These are phyloP conservation scores for Sinopyrophorus schimmeli DNA, from an alignment of 2,888 invertebrate genomes.

Conservation along the genomic window DNA sequence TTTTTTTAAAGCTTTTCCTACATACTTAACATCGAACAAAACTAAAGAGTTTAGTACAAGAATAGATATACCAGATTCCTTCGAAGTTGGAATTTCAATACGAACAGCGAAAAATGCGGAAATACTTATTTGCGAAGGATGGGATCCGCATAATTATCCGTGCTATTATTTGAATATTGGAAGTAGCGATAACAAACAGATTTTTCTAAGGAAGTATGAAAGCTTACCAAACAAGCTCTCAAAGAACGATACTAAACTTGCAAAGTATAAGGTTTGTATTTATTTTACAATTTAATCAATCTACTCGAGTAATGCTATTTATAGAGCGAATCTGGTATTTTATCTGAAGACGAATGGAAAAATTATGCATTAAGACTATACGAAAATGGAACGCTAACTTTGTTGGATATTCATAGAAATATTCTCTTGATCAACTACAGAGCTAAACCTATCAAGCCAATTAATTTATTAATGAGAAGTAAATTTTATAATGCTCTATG, in stretches of 20 bases:
- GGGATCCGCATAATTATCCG: slow-evolving; percentile 46
- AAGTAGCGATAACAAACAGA: slow-evolving; percentile 34
- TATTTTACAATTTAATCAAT: neutral
- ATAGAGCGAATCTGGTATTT: slow-evolving; percentile 42
- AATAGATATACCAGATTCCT: slow-evolving; percentile 41
- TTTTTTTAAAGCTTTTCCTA: slow-evolving; percentile 42
- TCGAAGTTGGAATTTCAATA: slow-evolving; percentile 45
- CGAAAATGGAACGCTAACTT: slow-evolving; percentile 37
- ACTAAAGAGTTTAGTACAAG: slow-evolving; percentile 42
- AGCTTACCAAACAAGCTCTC: slow-evolving; percentile 37
- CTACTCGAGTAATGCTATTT: slow-evolving; percentile 19
- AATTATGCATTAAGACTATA: slow-evolving; percentile 43
- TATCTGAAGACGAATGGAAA: slow-evolving; percentile 48
- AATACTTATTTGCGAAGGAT: slow-evolving; percentile 47
- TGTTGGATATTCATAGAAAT: slow-evolving; percentile 44
- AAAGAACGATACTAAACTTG: slow-evolving; percentile 26
- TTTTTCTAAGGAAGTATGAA: slow-evolving; percentile 40
- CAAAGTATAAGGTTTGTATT: slow-evolving; percentile 32
- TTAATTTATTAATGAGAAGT: slow-evolving; percentile 46
- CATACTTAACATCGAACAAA: slow-evolving; percentile 40
- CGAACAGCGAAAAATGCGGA: slow-evolving; percentile 43
- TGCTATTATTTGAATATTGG: slow-evolving; percentile 47
- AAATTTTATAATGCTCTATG: slow-evolving; percentile 42
- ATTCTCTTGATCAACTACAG: slow-evolving; percentile 41
- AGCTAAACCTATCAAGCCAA: slow-evolving; percentile 42